Percentiles rank a stretch among this genome's conserved stretches.
These are phyloP conservation scores for Platycheirus rosarum DNA, from an alignment of 2,888 invertebrate genomes.

Conservation along the genomic window DNA sequence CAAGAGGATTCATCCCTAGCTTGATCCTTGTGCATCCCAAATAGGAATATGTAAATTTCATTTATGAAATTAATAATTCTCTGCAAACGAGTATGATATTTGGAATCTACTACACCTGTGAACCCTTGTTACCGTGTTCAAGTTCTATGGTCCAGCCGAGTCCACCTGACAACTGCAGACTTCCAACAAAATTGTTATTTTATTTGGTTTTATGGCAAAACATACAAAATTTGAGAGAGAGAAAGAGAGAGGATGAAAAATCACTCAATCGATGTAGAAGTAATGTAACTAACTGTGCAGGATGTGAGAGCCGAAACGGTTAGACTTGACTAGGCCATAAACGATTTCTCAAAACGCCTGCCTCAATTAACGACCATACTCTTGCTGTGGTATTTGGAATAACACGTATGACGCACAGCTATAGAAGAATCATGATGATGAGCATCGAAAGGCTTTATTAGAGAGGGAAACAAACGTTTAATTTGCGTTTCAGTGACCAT, in stretches of 20 bases:
- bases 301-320: slow-evolving; percentile 40
- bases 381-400: slow-evolving; percentile 38
- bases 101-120: neutral
- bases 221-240: slow-evolving; percentile 13
- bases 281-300: slow-evolving; percentile 52
- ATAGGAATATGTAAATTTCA: slow-evolving; percentile 65
- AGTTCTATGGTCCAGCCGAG: slow-evolving; percentile 33
- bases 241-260: slow-evolving; percentile 20
- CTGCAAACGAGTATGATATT: slow-evolving; percentile 36
- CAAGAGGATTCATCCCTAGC: slow-evolving; percentile 1
- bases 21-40: slow-evolving; percentile 10
- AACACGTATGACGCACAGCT: slow-evolving; percentile 30
- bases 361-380: slow-evolving; percentile 71
- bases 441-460: slow-evolving; percentile 31
- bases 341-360: slow-evolving; percentile 71
- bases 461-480: slow-evolving; percentile 44
- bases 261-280: slow-evolving; percentile 71
- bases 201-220: slow-evolving; percentile 54
- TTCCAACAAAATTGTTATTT: slow-evolving; percentile 69
- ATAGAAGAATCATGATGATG: neutral
- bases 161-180: slow-evolving; percentile 70
- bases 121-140: neutral
- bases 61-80: slow-evolving; percentile 67
- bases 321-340: slow-evolving; percentile 39
- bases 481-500: slow-evolving; percentile 71